Base-by-base conservation (phyloP, 1,140 invertebrate genomes). In the Amyelois transitella region DNA sequence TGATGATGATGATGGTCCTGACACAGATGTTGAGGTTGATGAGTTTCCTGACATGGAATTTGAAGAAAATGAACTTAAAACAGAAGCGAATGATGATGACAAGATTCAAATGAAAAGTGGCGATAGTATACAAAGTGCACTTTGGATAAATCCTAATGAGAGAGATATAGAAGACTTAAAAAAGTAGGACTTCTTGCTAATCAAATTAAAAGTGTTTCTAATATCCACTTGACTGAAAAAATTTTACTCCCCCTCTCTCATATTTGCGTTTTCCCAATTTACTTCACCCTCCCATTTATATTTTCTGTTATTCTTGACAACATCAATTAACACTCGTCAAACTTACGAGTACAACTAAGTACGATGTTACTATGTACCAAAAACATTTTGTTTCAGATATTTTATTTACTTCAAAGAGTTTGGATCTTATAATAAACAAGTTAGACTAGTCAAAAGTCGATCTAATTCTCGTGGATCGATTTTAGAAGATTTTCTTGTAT, bases 361-460 rank as follows among this genome's bases (percentile, higher is more conserved):
- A n/a, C n/a, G n/a, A n/a, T n/a, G n/a, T n/a, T n/a, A n/a, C n/a
- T n/a, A n/a, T n/a, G n/a, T n/a, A n/a, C n/a, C n/a, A n/a, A n/a
- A n/a, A 38, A 58, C 51, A 14, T 60, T 64, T 52, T 55, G 57
- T 89, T 88, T 32, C 69, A 91, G 90, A 70, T 91, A 91, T 63
- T 89, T 88, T 64, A 77, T 73, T 60, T 91, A 86, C 64, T 92
- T 91, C 59, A 89, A 89, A 72, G 91, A 92, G 66, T 80, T 91
- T 50, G 87, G 85, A 49, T 86, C 80, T 43, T 77, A 90, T 53
- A 86, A 89, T 64, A 86, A 76, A 44, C 90, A 91, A 79, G 55
- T 88, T 50, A 86, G 66, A 64, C 60, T 82, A 52, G 78, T 88
- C 4, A 88, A 84, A 61, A 87, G 78, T 59, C 75, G 82, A 18